These are phyloP conservation scores for Panagrolaimus sp. DNA, from an alignment of 1,140 invertebrate genomes.

Conservation along the genomic window DNA sequence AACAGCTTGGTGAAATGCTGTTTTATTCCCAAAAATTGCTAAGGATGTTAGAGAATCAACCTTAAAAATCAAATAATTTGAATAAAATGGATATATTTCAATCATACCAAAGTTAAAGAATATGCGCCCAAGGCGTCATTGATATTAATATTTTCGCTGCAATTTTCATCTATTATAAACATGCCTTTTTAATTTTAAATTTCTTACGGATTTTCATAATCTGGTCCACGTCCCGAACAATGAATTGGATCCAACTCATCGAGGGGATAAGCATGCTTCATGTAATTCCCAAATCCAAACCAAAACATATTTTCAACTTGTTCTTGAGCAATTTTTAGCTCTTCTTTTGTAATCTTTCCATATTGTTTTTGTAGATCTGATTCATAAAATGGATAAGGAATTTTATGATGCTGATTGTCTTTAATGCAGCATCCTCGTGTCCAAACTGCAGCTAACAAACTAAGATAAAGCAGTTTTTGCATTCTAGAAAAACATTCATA, in stretches of 20 bases:
- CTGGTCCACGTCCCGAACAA: constrained; percentile 65
- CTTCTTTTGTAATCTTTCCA: constrained; percentile 20
- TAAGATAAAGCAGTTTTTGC: too few relatives aligned
- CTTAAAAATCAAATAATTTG: too few relatives aligned
- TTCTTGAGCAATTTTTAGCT: constrained; percentile 37
- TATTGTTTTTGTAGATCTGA: constrained; percentile 12
- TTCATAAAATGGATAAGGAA: neutral
- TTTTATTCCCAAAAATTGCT: constrained; percentile 64
- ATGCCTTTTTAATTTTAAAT: neutral
- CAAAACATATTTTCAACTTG: constrained; percentile 55
- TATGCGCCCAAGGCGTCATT: constrained; percentile 72
- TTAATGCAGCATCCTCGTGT: too few relatives aligned
- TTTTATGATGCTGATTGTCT: too few relatives aligned
- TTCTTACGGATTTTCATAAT: constrained; percentile 67
- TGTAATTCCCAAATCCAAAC: constrained; percentile 64
- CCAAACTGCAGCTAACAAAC: too few relatives aligned
- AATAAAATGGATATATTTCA: too few relatives aligned
- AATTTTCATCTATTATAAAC: constrained; percentile 40
- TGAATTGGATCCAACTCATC: constrained; percentile 67
- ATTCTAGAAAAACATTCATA: too few relatives aligned
- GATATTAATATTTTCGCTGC: constrained; percentile 70
- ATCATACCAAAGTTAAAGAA: constrained; percentile 62
- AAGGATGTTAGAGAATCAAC: constrained; percentile 65
- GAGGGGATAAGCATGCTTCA: constrained; percentile 65
- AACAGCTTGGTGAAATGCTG: constrained; percentile 68